A percentile compares a stretch with the other conserved stretches of the same genome.
Conservation (phyloP, 64 coral and sea anemone species). For the Orbicella faveolata region DNA sequence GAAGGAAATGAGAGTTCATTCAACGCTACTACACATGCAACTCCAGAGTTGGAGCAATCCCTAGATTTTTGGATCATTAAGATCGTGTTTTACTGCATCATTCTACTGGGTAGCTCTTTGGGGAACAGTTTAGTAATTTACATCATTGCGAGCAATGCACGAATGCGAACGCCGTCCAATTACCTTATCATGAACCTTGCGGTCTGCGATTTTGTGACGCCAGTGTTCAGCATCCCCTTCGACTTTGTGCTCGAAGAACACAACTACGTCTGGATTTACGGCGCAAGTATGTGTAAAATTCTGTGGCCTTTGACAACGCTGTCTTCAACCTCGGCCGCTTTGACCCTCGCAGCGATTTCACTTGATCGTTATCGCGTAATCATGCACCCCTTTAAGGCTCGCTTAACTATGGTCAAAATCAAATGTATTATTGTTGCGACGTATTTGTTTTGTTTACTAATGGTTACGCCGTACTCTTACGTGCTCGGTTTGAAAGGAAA, state of each 20-base stretch:
- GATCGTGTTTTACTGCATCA: slow-evolving; percentile 23
- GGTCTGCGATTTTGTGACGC: slow-evolving; percentile 55
- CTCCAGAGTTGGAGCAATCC: neutral
- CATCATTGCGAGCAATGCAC: slow-evolving; percentile 24
- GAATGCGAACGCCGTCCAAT: slow-evolving; percentile 48
- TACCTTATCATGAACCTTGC: slow-evolving; percentile 49
- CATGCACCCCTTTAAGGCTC: slow-evolving; percentile 50
- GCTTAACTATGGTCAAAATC: slow-evolving; percentile 29
- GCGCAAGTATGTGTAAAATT: slow-evolving; percentile 29
- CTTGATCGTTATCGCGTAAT: slow-evolving; percentile 54
- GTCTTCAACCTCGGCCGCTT: slow-evolving; percentile 48
- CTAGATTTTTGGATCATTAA: neutral
- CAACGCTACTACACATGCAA: neutral
- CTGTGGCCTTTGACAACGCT: slow-evolving; percentile 46
- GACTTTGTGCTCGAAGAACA: slow-evolving; percentile 30
- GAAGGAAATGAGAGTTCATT: neutral
- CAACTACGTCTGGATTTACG: slow-evolving; percentile 31
- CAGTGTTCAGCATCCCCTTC: slow-evolving; percentile 57
- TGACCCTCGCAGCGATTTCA: slow-evolving; percentile 51
- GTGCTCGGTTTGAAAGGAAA: slow-evolving; percentile 19
- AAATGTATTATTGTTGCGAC: slow-evolving; percentile 25
- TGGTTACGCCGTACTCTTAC: slow-evolving; percentile 39
- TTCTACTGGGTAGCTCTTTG: slow-evolving; percentile 40
- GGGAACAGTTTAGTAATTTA: slow-evolving; percentile 53
- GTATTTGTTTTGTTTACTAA: slow-evolving; percentile 19